A percentile compares a stretch with the other conserved stretches of the same genome.
Evolutionary conservation across 2,113 vertebrate genomes (phyloP).

Genomic region (Meleagris gallopavo): DNA sequence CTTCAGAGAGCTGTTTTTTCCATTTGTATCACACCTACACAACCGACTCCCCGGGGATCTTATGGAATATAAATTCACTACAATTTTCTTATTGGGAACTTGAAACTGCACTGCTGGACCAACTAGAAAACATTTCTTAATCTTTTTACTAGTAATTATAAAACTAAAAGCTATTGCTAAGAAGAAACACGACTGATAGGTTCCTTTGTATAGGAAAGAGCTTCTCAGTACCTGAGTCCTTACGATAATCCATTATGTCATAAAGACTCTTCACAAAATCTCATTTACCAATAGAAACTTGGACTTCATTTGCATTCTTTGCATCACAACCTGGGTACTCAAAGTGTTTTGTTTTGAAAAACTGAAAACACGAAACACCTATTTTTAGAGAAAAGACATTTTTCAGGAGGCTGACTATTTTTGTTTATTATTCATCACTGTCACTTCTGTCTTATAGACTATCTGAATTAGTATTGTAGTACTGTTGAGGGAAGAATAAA

Average conservation of each 20-base stretch:
- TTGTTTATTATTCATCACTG: background rate
- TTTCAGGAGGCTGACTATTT: background rate
- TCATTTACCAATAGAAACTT: background rate
- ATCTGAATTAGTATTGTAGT: background rate
- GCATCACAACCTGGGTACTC: background rate
- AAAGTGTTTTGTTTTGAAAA: background rate
- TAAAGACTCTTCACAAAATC: background rate
- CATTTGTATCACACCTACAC: background rate
- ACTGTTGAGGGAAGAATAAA: background rate
- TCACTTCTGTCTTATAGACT: background rate
- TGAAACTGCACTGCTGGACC: background rate
- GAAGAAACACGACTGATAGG: background rate
- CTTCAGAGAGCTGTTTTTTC: constrained; percentile 7
- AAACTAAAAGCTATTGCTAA: background rate
- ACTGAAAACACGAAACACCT: background rate
- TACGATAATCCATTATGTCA: background rate
- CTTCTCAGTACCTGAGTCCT: background rate
- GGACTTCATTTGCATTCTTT: background rate
- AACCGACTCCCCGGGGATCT: background rate
- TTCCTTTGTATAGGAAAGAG: background rate
- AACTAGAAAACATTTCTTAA: background rate
- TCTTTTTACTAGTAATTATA: background rate
- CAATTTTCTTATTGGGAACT: background rate
- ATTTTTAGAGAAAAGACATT: background rate
- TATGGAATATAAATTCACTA: background rate